A percentile compares a stretch with the other conserved stretches of the same genome.
Conservation (phyloP, 2,797 vertebrate genomes). For the Peromyscus melanophrys region DNA sequence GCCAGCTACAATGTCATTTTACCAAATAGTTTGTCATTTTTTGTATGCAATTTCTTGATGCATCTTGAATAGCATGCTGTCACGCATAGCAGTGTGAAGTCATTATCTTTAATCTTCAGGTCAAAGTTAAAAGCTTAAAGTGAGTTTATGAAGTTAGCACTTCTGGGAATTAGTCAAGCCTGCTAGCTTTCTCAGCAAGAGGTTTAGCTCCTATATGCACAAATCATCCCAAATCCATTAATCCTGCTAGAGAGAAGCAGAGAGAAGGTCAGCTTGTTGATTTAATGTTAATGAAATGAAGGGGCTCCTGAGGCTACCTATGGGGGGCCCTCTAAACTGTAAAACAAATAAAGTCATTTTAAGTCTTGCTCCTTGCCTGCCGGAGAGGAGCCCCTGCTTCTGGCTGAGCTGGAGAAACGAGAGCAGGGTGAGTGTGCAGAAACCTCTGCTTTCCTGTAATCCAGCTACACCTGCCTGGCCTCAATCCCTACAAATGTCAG, state of each 20-base stretch:
- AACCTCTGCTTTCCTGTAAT: constrained; percentile 19
- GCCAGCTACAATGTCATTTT: not conserved
- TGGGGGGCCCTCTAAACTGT: constrained; percentile 87
- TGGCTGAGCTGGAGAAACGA: constrained; percentile 59
- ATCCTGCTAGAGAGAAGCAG: constrained; percentile 89
- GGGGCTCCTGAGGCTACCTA: constrained; percentile 88
- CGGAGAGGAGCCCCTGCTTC: constrained; percentile 72
- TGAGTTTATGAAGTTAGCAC: constrained; percentile 91
- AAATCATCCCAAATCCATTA: constrained; percentile 91
- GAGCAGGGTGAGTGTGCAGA: not conserved
- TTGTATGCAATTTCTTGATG: constrained; percentile 68
- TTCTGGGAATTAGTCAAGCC: constrained; percentile 92
- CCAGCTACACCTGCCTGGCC: constrained; percentile 49
- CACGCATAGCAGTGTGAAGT: constrained; percentile 86
- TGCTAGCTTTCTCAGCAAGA: constrained; percentile 90
- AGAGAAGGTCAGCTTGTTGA: constrained; percentile 91
- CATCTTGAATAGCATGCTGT: constrained; percentile 82
- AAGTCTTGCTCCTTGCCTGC: constrained; percentile 80
- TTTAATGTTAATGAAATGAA: constrained; percentile 92
- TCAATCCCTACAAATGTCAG: constrained; percentile 4
- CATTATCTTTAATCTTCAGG: constrained; percentile 89
- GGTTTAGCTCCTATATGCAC: constrained; percentile 89
- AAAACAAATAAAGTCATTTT: constrained; percentile 89
- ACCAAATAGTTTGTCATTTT: constrained; percentile 28
- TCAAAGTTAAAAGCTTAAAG: constrained; percentile 90